Evolutionary conservation across 2,797 vertebrate species (phyloP).

Genomic region (Oryzias dopingdopingensis): DNA sequence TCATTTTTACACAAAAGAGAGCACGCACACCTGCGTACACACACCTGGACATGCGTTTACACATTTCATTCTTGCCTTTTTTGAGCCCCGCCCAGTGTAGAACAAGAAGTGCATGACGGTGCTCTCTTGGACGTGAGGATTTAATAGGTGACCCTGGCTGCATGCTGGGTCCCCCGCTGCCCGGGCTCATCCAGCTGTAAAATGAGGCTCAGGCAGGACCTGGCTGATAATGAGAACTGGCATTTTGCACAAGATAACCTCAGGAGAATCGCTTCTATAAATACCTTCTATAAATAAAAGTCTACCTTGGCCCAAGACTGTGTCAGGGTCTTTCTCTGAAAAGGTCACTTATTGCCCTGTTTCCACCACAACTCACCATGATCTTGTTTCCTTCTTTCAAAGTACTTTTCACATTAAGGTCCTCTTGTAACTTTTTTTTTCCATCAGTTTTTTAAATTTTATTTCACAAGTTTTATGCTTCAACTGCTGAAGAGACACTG

Average conservation of each 20-base stretch:
- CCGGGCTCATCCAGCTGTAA: conserved; percentile 79
- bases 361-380: conserved; percentile 32
- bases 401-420: conserved; percentile 25
- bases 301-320: conserved; percentile 73
- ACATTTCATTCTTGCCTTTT: conserved; percentile 39
- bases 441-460: neutral
- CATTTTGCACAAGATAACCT: conserved; percentile 81
- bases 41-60: conserved; percentile 52
- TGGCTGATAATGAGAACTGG: conserved; percentile 82
- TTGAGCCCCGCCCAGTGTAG: conserved; percentile 66
- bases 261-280: conserved; percentile 82
- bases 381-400: conserved; percentile 35
- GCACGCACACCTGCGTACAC: conserved; percentile 23
- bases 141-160: conserved; percentile 81
- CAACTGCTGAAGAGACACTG: conserved; percentile 30
- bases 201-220: conserved; percentile 80
- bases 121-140: conserved; percentile 75
- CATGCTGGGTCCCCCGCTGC: conserved; percentile 70
- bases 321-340: conserved; percentile 67
- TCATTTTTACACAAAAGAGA: conserved; percentile 33
- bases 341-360: conserved; percentile 76
- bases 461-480: conserved; percentile 49
- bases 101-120: conserved; percentile 68
- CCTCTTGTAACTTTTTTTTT: conserved; percentile 15
- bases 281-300: conserved; percentile 84